Evolutionary conservation across 2,113 vertebrate species (phyloP), one percentile per base, ranked within the genome.

Genomic region (Romanogobio albipinnatus): DNA sequence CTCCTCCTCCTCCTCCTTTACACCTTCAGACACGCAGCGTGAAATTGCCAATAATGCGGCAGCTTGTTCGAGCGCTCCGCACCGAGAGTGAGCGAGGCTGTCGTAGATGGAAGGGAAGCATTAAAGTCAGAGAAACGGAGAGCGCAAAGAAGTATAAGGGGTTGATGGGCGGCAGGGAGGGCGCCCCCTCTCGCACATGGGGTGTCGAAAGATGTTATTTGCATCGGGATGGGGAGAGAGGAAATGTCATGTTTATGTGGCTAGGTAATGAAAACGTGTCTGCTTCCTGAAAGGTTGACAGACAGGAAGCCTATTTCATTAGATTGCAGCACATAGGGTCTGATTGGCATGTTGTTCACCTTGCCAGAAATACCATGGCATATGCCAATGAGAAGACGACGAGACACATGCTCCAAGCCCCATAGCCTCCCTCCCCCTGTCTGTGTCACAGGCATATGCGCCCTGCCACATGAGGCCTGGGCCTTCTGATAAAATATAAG

Each of bases 251-350:
- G 85, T 92, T 75, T 83, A 84, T 56, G 71, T 87, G 89, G 59
- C 83, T 33, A 84, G 26, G 24, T 92, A 89, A 91, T 91, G 86
- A 93, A 93, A 92, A 92, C 15, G 74, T 84, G 84, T 88, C 82
- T 64, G 76, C 58, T 85, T 66, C 77, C 86, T 84, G 89, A 88
- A 83, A 88, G 77, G 53, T 64, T 92, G 91, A 90, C 70, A 80
- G 89, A 89, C 91, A 85, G 71, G 84, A 89, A 91, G 88, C 88
- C 86, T 87, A 90, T 93, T 93, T 92, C 87, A 92, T 90, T 90
- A 87, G 87, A 89, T 87, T 88, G 77, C 81, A 47, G 81, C 86
- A 87, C 86, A 66, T 49, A 75, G 78, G 76, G 81, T 64, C 74
- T 91, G 91, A 93, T 90, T 90, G 92, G 87, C 90, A 91, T 87